A percentile compares a stretch with the other conserved stretches of the same genome.
phyloP scores from a whole-genome alignment of 2,113 vertebrate genomes.

The Ceyx melanurus region DNA sequence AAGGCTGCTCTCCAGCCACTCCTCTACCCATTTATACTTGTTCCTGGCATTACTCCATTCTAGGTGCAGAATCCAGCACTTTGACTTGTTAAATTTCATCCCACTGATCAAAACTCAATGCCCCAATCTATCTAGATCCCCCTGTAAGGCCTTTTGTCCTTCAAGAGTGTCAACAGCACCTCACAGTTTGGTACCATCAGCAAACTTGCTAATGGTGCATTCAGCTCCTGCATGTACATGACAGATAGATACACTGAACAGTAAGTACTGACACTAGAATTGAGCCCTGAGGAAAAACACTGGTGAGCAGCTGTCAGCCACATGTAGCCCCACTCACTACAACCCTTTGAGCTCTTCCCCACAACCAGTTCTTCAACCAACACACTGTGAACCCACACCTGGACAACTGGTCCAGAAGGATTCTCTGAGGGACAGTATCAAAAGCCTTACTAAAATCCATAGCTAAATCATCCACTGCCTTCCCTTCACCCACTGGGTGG shows the following conservation, averaged over 20 bases:
- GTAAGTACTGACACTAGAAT: neutral
- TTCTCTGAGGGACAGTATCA: neutral
- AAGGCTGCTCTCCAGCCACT: neutral
- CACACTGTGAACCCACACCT: neutral
- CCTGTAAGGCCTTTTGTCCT: too few species aligned
- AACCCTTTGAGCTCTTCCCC: neutral
- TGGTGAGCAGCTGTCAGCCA: neutral
- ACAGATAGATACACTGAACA: too few species aligned
- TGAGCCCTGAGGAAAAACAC: neutral
- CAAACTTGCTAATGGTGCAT: too few species aligned
- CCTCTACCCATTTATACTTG: neutral
- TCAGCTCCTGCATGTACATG: too few species aligned
- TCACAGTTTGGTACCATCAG: too few species aligned
- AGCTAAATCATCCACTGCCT: neutral
- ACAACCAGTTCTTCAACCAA: neutral
- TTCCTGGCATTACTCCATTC: too few species aligned
- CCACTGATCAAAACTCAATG: too few species aligned
- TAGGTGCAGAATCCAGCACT: too few species aligned
- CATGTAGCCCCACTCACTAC: neutral
- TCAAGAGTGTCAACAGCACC: too few species aligned
- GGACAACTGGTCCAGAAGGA: too few species aligned
- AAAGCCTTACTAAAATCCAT: neutral
- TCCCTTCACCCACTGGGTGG: neutral
- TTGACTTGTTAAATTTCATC: too few species aligned
- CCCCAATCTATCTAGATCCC: too few species aligned